Percentiles rank a stretch among this genome's conserved stretches.
phyloP scores from a whole-genome alignment of 2,888 invertebrate genomes.

The Drosophila kokeensis region DNA sequence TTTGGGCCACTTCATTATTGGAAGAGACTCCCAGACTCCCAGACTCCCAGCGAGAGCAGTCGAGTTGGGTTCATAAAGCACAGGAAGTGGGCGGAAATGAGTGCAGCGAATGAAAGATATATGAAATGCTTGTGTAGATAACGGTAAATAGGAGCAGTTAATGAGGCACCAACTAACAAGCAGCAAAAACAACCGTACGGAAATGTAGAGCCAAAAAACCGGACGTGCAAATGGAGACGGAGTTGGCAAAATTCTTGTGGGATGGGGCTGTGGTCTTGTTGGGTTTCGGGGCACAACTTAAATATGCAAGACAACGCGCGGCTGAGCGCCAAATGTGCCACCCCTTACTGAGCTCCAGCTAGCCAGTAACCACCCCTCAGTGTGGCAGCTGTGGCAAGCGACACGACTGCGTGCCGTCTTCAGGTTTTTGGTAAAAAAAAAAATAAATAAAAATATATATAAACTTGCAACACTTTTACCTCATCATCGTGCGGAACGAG shows the following conservation, averaged over 20 bases:
- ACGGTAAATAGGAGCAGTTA: conserved; percentile 31
- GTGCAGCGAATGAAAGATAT: conserved; percentile 46
- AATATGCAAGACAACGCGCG: conserved; percentile 74
- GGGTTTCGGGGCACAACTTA: conserved; percentile 44
- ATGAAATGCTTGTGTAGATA: conserved; percentile 40
- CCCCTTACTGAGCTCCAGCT: conserved; percentile 1
- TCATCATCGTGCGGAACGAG: conserved; percentile 58
- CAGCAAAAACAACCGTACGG: conserved; percentile 54
- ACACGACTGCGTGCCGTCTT: conserved; percentile 5
- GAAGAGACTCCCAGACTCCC: no score
- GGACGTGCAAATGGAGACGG: conserved; percentile 40
- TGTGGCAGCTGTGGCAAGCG: conserved; percentile 41
- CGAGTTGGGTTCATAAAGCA: conserved; percentile 37
- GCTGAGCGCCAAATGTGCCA: conserved; percentile 71
- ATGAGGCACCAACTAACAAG: conserved; percentile 57
- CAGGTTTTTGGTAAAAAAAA: not conserved
- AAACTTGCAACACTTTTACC: conserved; percentile 75
- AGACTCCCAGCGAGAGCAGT: not conserved
- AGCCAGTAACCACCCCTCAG: conserved; percentile 22
- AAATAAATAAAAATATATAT: conserved; percentile 9
- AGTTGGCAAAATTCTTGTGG: not conserved
- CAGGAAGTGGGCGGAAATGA: conserved; percentile 67
- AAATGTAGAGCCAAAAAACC: conserved; percentile 48
- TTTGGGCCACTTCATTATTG: conserved; percentile 51
- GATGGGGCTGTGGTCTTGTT: not conserved